Evolutionary conservation across 1,140 invertebrate species (phyloP).

Genomic region (Magallana gigas): DNA sequence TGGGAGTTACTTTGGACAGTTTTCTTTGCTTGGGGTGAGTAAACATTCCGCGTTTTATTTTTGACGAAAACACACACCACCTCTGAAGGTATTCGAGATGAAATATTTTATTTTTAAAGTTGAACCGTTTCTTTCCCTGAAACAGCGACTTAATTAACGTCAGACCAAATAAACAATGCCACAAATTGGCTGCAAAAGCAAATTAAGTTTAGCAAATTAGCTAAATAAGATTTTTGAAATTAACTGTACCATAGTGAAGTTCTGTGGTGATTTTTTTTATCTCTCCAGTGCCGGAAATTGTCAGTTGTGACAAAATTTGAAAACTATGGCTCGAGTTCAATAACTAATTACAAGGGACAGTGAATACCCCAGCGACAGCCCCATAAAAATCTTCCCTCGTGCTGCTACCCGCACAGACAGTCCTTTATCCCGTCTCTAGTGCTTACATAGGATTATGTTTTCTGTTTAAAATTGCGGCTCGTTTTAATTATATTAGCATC

Average conservation of each 20-base stretch:
- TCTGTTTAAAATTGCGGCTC: constrained; percentile 18
- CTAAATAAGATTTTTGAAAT: neutral
- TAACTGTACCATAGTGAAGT: neutral
- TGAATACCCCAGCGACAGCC: no score
- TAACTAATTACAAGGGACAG: neutral
- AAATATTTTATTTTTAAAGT: neutral
- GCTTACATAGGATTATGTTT: constrained; percentile 16
- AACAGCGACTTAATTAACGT: neutral
- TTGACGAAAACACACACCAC: neutral
- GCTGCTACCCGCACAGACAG: neutral
- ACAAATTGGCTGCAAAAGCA: neutral
- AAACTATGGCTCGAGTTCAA: neutral
- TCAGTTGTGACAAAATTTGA: neutral
- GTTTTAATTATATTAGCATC: constrained; percentile 35
- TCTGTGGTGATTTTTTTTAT: neutral
- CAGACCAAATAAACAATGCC: neutral
- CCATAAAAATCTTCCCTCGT: neutral
- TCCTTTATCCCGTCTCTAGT: neutral
- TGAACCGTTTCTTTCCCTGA: neutral
- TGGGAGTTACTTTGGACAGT: neutral
- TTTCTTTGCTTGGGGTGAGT: neutral
- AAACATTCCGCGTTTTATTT: neutral
- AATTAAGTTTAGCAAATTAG: neutral
- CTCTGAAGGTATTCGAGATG: neutral
- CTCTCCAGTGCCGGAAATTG: neutral